phyloP scores from a whole-genome alignment of 2,888 invertebrate genomes.

The Lamellibrachia satsuma region DNA sequence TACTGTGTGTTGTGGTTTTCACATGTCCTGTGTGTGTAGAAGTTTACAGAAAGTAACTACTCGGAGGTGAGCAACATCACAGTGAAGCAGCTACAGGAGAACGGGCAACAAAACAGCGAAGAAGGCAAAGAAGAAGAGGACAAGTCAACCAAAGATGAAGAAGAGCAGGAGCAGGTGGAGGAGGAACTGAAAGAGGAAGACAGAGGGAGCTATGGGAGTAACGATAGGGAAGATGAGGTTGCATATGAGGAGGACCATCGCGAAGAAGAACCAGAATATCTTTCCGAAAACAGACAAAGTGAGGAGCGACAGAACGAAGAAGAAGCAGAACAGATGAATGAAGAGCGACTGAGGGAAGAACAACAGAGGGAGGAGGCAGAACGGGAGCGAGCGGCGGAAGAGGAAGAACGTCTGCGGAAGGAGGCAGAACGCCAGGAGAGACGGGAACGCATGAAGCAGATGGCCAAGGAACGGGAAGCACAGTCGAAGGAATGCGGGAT shows the following conservation, averaged over 20 bases:
- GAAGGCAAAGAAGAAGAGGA: not conserved
- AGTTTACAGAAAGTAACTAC: constrained; percentile 4
- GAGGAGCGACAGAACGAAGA: not conserved
- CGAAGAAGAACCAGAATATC: not conserved
- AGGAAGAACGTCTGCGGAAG: not conserved
- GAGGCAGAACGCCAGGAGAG: not conserved
- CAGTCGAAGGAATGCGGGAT: not conserved
- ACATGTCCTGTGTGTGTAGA: constrained; percentile 10
- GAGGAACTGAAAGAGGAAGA: not conserved
- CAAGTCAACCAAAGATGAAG: not conserved
- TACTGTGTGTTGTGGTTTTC: not conserved
- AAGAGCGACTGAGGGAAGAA: not conserved
- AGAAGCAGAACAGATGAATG: not conserved
- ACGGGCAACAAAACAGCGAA: not conserved
- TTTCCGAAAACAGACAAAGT: no score
- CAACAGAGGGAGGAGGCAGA: not conserved
- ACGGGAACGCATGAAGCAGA: not conserved
- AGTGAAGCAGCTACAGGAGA: not conserved
- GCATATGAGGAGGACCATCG: not conserved
- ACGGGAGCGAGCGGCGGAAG: not conserved
- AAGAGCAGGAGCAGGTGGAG: not conserved
- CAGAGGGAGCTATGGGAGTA: not conserved
- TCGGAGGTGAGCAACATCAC: not conserved
- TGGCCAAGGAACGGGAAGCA: not conserved
- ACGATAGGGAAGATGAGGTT: not conserved